phyloP scores from a whole-genome alignment of 1,140 invertebrate genomes.

The Drosophila watanabei region DNA sequence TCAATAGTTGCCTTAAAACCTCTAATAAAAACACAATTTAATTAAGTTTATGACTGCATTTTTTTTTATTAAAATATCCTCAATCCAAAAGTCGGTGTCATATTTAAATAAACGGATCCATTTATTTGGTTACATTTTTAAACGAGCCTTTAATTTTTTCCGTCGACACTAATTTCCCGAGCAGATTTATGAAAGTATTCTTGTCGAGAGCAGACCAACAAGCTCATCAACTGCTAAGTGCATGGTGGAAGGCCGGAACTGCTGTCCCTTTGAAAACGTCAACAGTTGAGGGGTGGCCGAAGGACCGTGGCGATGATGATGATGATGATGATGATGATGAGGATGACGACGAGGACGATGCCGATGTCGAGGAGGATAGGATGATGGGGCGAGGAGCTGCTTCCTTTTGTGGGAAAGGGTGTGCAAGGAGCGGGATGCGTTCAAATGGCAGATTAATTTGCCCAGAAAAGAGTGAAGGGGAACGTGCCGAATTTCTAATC shows the following conservation, averaged over 20 bases:
- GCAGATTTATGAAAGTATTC: slow-evolving; percentile 33
- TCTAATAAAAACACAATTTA: background rate
- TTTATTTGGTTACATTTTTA: background rate
- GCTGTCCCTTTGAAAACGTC: slow-evolving; percentile 25
- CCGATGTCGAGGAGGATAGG: slow-evolving; percentile 25
- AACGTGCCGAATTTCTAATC: slow-evolving; percentile 77
- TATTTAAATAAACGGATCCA: background rate
- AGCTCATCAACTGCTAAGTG: slow-evolving; percentile 24
- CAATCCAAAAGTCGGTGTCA: too few relatives aligned
- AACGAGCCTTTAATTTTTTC: background rate
- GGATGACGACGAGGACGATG: slow-evolving; percentile 10
- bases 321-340: background rate
- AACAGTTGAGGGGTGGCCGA: slow-evolving; percentile 4
- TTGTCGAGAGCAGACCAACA: slow-evolving; percentile 33
- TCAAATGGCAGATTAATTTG: slow-evolving; percentile 60
- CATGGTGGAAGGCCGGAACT: slow-evolving; percentile 17
- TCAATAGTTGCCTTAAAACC: background rate
- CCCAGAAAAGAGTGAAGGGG: slow-evolving; percentile 24
- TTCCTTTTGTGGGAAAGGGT: slow-evolving; percentile 2
- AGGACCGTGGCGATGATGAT: slow-evolving; percentile 2
- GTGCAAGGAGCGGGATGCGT: slow-evolving; percentile 24
- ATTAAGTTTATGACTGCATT: background rate
- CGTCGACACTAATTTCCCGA: background rate
- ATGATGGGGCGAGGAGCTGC: slow-evolving; percentile 26
- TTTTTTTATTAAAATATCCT: background rate